A percentile compares a stretch with the other conserved stretches of the same genome.
phyloP scores from a whole-genome alignment of 2,797 vertebrate species.

The Tapirus indicus region DNA sequence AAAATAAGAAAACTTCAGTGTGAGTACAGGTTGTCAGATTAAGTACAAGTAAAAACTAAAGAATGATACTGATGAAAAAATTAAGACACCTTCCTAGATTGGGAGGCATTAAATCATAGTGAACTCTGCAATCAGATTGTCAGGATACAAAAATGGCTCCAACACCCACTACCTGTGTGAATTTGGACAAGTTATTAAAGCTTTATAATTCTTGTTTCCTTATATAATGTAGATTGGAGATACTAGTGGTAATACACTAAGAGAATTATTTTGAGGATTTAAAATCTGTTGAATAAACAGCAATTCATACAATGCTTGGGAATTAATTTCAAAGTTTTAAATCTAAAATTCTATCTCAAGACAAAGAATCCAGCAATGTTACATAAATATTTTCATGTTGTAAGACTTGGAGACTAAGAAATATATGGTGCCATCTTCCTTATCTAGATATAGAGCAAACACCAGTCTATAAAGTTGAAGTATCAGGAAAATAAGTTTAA shows the following conservation, averaged over 20 bases:
- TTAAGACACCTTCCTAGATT: neutral
- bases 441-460: neutral
- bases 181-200: neutral
- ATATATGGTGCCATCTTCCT: neutral
- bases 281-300: neutral
- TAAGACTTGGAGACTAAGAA: neutral
- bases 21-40: neutral
- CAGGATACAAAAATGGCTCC: neutral
- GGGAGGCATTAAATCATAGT: neutral
- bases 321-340: slow-evolving; percentile 6
- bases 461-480: neutral
- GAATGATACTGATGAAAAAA: neutral
- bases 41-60: neutral
- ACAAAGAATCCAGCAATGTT: neutral
- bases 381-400: neutral
- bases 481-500: neutral
- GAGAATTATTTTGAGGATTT: neutral
- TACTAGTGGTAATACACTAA: neutral
- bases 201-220: neutral
- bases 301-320: neutral
- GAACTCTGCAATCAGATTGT: neutral
- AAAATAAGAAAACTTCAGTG: neutral
- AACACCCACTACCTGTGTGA: neutral
- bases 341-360: neutral
- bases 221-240: neutral